Evolutionary conservation across 2,888 invertebrate genomes (phyloP).

Genomic region (Polia nebulosa): DNA sequence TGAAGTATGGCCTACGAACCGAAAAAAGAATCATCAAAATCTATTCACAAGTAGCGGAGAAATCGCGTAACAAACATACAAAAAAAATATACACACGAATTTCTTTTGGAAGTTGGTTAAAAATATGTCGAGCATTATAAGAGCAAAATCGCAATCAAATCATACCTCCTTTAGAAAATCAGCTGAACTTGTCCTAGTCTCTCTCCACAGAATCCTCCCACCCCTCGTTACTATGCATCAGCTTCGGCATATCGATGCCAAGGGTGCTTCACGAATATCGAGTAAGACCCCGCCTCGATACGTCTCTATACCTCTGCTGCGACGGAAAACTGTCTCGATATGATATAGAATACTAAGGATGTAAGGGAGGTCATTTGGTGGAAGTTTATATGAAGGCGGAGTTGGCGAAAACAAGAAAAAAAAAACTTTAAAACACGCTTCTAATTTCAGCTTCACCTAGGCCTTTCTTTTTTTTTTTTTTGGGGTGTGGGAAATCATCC

Average conservation of each 20-base stretch:
- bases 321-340: too few species aligned
- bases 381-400: neutral
- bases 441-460: too few species aligned
- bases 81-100: too few species aligned
- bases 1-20: too few species aligned
- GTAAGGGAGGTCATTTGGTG: neutral
- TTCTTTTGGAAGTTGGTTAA: too few species aligned
- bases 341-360: neutral
- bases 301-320: constrained; percentile 8
- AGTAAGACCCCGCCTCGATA: constrained; percentile 8
- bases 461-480: too few species aligned
- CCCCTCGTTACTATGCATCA: constrained; percentile 28
- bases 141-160: neutral
- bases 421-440: too few species aligned
- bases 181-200: neutral
- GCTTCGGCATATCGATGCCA: neutral
- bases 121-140: neutral
- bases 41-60: too few species aligned
- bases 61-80: too few species aligned
- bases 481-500: too few species aligned
- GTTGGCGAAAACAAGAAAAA: neutral
- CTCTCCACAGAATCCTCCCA: neutral
- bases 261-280: constrained; percentile 49
- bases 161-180: neutral
- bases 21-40: too few species aligned